Base-by-base conservation (phyloP, 64 coral and sea anemone species). In the Catalaphyllia jardinei region DNA sequence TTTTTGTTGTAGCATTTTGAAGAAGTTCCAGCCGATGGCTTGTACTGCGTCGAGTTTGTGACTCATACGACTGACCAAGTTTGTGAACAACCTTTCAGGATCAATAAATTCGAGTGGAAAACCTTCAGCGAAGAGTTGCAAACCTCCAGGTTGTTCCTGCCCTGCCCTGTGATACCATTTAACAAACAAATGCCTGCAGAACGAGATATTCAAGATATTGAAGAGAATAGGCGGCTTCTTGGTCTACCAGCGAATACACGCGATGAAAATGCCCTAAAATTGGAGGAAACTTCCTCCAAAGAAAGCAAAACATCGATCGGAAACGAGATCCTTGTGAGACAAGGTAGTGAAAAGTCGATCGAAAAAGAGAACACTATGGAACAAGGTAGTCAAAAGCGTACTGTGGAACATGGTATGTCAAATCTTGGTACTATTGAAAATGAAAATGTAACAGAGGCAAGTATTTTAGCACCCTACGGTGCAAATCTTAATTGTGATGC, bases 1-100 rank as follows among this genome's bases (percentile, higher is more conserved):
- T 25, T 67, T 78, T 19, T 86, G 22, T 91, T 93, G 31, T 77
- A 99, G 97, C 55, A 52, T n/a, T 95, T 85, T 88, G 84, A 93
- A 81, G 94, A 99, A 65, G 29, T 99, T 29, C 97, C 97, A 29
- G 97, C 97, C 52, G 88, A 95, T 91, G 97, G 97, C 29, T 55
- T 99, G 24, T 99, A 95, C 76, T 95, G 93, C 25, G 29, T 99
- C 27, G 94, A 99, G 51, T 89, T 93, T 29, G 20, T 42, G 22
- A 71, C 12, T 71, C 20, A 31, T 10, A 39, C 62, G 38, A 51
- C 19, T 25, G 31, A 89, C 29, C 24, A 52, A 25, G 78, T 49
- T 20, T 24, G 38, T 17, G 29, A 62, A 5, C 16, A 74, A 24
- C 46, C 72, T 65, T 95, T 78, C 60, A 72, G 79, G 6, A 82